Percentiles rank a stretch among this genome's conserved stretches.
These are phyloP conservation scores for Odontocolon sp. DNA, from an alignment of 2,888 invertebrate genomes.

Conservation along the genomic window DNA sequence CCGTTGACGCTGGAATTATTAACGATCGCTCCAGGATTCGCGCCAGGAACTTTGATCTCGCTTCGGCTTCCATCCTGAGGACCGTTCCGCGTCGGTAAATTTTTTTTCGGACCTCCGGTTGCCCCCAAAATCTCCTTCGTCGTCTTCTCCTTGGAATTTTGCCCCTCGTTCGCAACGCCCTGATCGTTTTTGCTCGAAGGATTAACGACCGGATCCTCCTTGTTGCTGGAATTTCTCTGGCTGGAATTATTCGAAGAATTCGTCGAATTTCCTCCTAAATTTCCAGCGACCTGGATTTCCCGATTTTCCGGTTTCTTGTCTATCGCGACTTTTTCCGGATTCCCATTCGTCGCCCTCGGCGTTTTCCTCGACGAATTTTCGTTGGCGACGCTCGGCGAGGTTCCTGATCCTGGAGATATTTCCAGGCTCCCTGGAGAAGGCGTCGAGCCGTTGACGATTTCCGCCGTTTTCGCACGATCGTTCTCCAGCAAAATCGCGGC, in stretches of 20 bases:
- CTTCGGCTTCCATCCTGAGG: constrained; percentile 21
- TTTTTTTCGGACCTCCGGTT: constrained; percentile 31
- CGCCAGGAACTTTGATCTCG: constrained; percentile 37
- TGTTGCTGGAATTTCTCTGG: constrained; percentile 28
- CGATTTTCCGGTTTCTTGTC: constrained; percentile 25
- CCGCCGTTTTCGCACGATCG: constrained; percentile 41
- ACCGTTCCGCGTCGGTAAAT: constrained; percentile 4
- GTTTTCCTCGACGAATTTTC: constrained; percentile 14
- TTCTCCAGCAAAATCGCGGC: constrained; percentile 66
- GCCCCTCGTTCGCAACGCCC: neutral
- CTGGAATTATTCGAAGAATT: constrained; percentile 3
- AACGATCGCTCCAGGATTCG: constrained; percentile 18
- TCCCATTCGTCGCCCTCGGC: constrained; percentile 4
- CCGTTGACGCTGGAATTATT: neutral
- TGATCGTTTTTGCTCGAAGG: constrained; percentile 16
- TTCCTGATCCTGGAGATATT: neutral
- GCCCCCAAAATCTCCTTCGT: too few relatives aligned
- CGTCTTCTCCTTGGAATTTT: constrained; percentile 23
- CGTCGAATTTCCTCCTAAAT: neutral
- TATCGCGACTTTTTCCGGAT: neutral
- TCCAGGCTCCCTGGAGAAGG: constrained; percentile 10
- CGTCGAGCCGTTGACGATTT: constrained; percentile 5
- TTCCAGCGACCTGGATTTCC: constrained; percentile 9
- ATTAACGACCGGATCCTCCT: neutral
- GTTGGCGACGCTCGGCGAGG: neutral